These are phyloP conservation scores for Marisa cornuarietis DNA, from an alignment of 1,140 invertebrate species.

Conservation along the genomic window DNA sequence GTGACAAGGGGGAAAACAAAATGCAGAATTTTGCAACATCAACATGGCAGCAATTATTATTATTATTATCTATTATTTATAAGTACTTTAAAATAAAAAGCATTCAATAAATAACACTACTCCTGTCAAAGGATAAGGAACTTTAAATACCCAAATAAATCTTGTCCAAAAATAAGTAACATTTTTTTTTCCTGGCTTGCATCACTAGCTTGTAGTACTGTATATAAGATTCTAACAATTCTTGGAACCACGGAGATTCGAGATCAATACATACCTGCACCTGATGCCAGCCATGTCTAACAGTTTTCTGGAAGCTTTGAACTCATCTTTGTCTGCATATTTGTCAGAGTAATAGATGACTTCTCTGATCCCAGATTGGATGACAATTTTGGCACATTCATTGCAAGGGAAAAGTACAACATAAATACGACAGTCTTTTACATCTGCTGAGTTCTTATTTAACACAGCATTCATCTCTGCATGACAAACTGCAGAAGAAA, in stretches of 20 bases:
- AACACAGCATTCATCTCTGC: slow-evolving; percentile 97
- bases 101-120: no score
- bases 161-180: background rate
- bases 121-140: no score
- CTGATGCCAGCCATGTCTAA: slow-evolving; percentile 75
- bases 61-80: no score
- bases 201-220: no score
- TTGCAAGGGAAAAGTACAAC: slow-evolving; percentile 93
- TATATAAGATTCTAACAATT: no score
- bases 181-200: no score
- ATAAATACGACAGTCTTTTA: slow-evolving; percentile 85
- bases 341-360: slow-evolving; percentile 84
- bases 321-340: slow-evolving; percentile 74
- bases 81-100: no score
- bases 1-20: no score
- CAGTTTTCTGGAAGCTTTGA: slow-evolving; percentile 81
- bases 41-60: no score
- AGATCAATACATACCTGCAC: background rate
- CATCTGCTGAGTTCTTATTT: slow-evolving; percentile 84
- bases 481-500: slow-evolving; percentile 84
- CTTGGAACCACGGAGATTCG: background rate
- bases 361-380: slow-evolving; percentile 73
- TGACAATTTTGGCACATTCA: slow-evolving; percentile 96
- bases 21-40: no score
- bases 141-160: no score